Conservation (phyloP, 2,797 vertebrate genomes). For the Chelon labrosus region DNA sequence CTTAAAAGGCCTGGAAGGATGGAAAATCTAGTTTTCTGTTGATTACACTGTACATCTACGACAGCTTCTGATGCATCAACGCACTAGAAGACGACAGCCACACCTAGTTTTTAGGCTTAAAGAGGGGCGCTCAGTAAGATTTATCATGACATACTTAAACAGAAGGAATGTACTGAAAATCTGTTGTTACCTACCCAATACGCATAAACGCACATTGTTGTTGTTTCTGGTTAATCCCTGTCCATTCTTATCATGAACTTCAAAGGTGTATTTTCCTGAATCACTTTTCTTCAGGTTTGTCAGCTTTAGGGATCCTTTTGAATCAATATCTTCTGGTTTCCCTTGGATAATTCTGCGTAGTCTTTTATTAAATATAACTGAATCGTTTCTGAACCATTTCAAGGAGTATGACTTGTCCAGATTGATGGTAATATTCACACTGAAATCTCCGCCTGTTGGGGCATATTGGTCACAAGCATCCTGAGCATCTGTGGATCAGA, state of each 20-base stretch:
- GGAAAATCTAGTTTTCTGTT: too few species aligned
- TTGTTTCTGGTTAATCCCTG: accelerated
- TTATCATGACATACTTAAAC: too few species aligned
- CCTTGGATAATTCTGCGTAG: accelerated
- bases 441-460: accelerated
- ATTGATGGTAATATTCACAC: accelerated
- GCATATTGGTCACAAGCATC: accelerated
- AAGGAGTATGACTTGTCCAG: accelerated
- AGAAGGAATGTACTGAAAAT: too few species aligned
- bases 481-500: not conserved
- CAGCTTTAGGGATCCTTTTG: conserved; percentile 42
- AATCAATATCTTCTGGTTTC: accelerated
- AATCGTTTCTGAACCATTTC: accelerated
- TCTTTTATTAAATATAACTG: accelerated
- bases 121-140: too few species aligned
- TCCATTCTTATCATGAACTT: accelerated
- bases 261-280: accelerated
- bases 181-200: conserved; percentile 44
- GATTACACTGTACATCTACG: too few species aligned
- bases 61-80: too few species aligned
- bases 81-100: too few species aligned
- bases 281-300: accelerated
- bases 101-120: too few species aligned
- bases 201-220: not conserved
- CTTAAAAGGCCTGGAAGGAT: too few species aligned